Evolutionary conservation across 2,888 invertebrate genomes (phyloP), one percentile per base, ranked within the genome.

Genomic region (Acanthopleura granulata): DNA sequence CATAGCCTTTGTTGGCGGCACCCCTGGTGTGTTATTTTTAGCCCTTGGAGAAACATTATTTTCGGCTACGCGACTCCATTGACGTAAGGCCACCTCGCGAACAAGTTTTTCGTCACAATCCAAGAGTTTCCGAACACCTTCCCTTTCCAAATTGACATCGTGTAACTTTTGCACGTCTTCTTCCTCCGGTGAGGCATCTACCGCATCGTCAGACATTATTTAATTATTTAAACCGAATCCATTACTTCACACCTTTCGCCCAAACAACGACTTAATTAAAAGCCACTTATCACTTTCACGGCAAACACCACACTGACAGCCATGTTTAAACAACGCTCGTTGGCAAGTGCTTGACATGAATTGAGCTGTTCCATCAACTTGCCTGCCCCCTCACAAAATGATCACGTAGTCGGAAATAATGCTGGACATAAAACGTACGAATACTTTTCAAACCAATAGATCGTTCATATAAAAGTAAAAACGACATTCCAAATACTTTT

Each of bases 311-410:
- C 4, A 40, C 9, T 40, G 40, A 40, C 40, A 18, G 57, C 57
- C 57, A 57, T 57, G 57, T 57, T 57, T 57, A 57, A 57, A 57
- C 57, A 57, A 22, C 57, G 18, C 22, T 22, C 57, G 57, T 57
- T 57, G 57, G 57, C 57, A 57, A 57, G 57, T 57, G 57, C 57
- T 22, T 22, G n/a, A 12, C 18, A 57, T 22, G 18, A 57, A 18
- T 57, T 57, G 6, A 18, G 57, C 57, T 57, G n/a, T 57, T 57
- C 57, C 22, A 57, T 57, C 12, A 18, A 57, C 57, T 6, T 3
- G 22, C 4, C 57, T 57, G 18, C 57, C 22, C 57, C 57, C 57
- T 12, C 9, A 3, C 40, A 9, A 9, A 40, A 9, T 40, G 40
- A 40, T 6, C 40, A 40, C 40, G 9, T 9, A 40, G 9, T 9